Evolutionary conservation across 23 tunicate species (phyloP), one percentile per base, ranked within the genome.

Genomic region (Pegea sp.): DNA sequence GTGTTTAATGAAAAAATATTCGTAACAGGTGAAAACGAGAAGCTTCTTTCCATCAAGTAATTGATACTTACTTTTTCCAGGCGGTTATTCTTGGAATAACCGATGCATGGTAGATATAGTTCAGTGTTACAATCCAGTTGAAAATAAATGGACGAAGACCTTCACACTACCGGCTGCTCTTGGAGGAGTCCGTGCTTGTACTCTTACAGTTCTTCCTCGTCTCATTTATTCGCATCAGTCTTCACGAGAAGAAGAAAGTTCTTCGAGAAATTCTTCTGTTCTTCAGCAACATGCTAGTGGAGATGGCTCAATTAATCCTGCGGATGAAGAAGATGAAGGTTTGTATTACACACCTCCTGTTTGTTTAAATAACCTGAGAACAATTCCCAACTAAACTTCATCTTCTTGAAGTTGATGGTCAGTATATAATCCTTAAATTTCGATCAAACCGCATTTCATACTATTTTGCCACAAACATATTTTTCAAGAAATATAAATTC

Each of bases 41-140:
- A n/a, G n/a, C n/a, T n/a, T n/a, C n/a, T n/a, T n/a, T n/a, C n/a
- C n/a, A n/a, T n/a, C n/a, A 16, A 25, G 28, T 5, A 7, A 48
- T 27, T 23, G 28, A 20, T 3, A 57, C 42, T 43, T 8, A 38
- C n/a, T n/a, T 38, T 23, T 53, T 42, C n/a, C 26, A 84, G 95
- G 95, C 27, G 95, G 95, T 0, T 84, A 84, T 43, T 84, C 95
- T 3, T 87, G 96, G 96, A 87, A 87, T 66, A 87, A 87, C 65
- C 78, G 96, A 0, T 87, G 96, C 78, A 87, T 87, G 96, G 96
- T 87, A 19, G 96, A 87, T 56, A 87, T 75, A 34, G 96, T 87
- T 18, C 96, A 87, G 48, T 75, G 96, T 57, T 87, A 87, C 55
- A 88, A 87, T 64, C 96, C 96, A 1, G 70, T 48, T 2, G 28